Percentiles rank a stretch among this genome's conserved stretches.
Conservation (phyloP, 2,797 vertebrate species). For the Enteromius radiatus region DNA sequence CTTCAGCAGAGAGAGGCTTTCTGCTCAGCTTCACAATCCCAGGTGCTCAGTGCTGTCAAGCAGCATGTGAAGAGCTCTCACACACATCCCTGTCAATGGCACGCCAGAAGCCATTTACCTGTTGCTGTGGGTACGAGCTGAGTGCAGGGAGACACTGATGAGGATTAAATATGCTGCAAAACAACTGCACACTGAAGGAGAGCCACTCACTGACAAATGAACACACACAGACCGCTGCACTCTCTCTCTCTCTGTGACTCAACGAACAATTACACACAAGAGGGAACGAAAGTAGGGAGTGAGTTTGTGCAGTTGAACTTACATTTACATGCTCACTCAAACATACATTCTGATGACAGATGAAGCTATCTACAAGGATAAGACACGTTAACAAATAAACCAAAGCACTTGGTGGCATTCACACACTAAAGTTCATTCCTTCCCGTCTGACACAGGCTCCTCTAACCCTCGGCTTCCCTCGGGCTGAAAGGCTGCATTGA, state of each 20-base stretch:
- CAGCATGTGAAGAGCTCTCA: constrained; percentile 83
- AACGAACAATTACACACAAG: constrained; percentile 20
- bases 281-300: constrained; percentile 10
- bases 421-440: constrained; percentile 17
- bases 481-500: constrained; percentile 59
- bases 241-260: constrained; percentile 13
- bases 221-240: constrained; percentile 20
- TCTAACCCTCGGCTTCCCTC: constrained; percentile 46
- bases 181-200: constrained; percentile 69
- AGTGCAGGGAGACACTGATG: constrained; percentile 86
- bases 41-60: constrained; percentile 92
- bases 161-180: constrained; percentile 88
- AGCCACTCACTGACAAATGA: constrained; percentile 62
- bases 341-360: neutral
- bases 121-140: constrained; percentile 88
- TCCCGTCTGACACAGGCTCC: constrained; percentile 22
- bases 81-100: constrained; percentile 82
- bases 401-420: constrained; percentile 4
- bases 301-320: constrained; percentile 15
- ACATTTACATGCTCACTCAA: constrained; percentile 30
- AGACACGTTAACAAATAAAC: neutral
- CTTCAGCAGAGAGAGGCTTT: constrained; percentile 82
- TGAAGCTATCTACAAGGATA: neutral
- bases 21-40: constrained; percentile 90
- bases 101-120: constrained; percentile 93